Evolutionary conservation across 2,113 vertebrate genomes (phyloP).

Genomic region (Anolis sagrei): DNA sequence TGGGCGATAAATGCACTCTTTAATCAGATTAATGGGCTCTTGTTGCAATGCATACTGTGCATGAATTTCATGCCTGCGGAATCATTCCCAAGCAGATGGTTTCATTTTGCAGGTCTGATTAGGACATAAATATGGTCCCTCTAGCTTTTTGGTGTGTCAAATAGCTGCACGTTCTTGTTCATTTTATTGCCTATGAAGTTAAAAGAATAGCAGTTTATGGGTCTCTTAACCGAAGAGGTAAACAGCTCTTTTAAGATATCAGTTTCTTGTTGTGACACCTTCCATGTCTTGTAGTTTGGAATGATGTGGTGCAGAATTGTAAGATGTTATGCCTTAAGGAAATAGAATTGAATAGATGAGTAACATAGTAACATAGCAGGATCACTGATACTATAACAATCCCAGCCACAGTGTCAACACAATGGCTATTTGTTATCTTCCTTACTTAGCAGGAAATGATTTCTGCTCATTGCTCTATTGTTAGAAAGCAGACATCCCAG

Average conservation of each 20-base stretch:
- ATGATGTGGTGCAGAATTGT: neutral
- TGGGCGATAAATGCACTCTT: conserved; percentile 12
- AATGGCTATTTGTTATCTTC: neutral
- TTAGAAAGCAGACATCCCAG: neutral
- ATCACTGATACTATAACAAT: neutral
- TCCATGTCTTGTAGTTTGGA: neutral
- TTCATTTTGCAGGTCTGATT: conserved; percentile 24
- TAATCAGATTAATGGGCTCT: conserved; percentile 24
- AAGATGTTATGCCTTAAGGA: neutral
- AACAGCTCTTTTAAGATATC: neutral
- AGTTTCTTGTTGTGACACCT: neutral
- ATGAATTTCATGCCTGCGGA: neutral
- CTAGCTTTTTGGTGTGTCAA: neutral
- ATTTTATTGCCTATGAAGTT: neutral
- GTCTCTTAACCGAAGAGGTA: neutral
- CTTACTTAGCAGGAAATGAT: neutral
- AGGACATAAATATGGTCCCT: neutral
- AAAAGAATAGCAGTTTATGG: conserved; percentile 1
- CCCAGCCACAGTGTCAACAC: neutral
- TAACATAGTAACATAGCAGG: neutral
- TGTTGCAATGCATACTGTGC: conserved; percentile 2
- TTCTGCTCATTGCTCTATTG: neutral
- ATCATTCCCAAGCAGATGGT: conserved; percentile 14
- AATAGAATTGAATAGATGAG: neutral
- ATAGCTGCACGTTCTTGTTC: neutral